Base-by-base conservation (phyloP, 2,113 vertebrate genomes). In the Chionomys nivalis region DNA sequence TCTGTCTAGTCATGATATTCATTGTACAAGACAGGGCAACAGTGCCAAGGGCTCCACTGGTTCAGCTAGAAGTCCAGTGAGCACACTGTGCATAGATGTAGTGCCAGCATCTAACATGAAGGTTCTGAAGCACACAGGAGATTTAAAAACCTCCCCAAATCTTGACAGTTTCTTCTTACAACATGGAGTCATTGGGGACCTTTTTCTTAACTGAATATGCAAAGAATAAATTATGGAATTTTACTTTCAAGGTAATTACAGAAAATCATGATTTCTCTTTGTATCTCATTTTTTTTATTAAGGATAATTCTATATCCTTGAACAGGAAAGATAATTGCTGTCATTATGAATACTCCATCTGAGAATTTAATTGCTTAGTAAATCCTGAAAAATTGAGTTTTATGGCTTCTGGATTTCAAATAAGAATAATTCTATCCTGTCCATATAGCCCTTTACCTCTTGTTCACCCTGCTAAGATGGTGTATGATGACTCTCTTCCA, bases 201-300 rank as follows among this genome's bases (percentile, higher is more conserved):
- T 93, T 78, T 66, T 72, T 3, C 0, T 89, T 91, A 83, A 73
- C 78, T 68, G 65, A 14, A 21, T 70, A 88, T 47, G 2, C 31
- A 3, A 36, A 42, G 19, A 95, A 87, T 83, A 90, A 75, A 66
- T 89, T 92, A 11, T 92, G n/a, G 94, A 95, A 94, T 33, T 93
- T 4, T 92, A 19, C 33, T 39, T 92, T 97, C 90, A 47, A 39
- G 94, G 94, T 58, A 95, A 93, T 92, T 3, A 82, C 39, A 90
- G 16, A n/a, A 61, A 90, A 63, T 1, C 49, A 26, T 76, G 4
- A 31, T 94, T 96, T 97, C 52, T 81, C n/a, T 89, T 28, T 61
- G 81, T 58, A 87, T 93, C 90, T 83, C 0, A 86, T 70, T 75
- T 87, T 23, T 26, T 63, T 96, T 91, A 39, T 3, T 86, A 93